These are phyloP conservation scores for Prionailurus viverrinus DNA, from an alignment of 2,113 vertebrate genomes.

Conservation along the genomic window DNA sequence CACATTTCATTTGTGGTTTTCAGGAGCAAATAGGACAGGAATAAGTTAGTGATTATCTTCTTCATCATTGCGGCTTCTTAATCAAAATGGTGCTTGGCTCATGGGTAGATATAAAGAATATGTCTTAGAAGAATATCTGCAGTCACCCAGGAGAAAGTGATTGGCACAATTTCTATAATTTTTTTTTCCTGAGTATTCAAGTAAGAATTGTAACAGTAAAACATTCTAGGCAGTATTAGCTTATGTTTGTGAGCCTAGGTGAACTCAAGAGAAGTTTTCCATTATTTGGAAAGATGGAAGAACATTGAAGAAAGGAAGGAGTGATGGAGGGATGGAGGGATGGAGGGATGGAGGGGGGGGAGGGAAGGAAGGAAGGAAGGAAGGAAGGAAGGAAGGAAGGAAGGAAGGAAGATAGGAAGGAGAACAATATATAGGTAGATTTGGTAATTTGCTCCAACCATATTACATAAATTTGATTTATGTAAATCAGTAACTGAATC, in stretches of 20 bases:
- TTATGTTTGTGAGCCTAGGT: background rate
- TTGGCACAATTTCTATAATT: background rate
- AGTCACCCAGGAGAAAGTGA: background rate
- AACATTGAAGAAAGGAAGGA: background rate
- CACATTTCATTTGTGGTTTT: background rate
- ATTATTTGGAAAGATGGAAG: background rate
- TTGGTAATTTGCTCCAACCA: background rate
- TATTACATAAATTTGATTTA: background rate
- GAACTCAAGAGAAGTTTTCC: background rate
- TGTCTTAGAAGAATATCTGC: background rate
- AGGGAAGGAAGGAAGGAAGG: no score
- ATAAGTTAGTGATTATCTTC: background rate
- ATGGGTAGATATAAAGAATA: background rate
- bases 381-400: no score
- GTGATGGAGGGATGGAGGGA: no score
- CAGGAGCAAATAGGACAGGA: background rate
- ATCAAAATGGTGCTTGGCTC: background rate
- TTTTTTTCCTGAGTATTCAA: background rate
- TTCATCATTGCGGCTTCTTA: background rate
- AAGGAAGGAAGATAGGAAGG: no score
- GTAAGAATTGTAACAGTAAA: background rate
- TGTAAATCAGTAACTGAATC: background rate
- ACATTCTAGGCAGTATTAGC: background rate
- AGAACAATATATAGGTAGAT: background rate
- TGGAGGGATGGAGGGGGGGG: no score